Conservation (phyloP, 2,113 vertebrate species). For the Misgurnus anguillicaudatus region DNA sequence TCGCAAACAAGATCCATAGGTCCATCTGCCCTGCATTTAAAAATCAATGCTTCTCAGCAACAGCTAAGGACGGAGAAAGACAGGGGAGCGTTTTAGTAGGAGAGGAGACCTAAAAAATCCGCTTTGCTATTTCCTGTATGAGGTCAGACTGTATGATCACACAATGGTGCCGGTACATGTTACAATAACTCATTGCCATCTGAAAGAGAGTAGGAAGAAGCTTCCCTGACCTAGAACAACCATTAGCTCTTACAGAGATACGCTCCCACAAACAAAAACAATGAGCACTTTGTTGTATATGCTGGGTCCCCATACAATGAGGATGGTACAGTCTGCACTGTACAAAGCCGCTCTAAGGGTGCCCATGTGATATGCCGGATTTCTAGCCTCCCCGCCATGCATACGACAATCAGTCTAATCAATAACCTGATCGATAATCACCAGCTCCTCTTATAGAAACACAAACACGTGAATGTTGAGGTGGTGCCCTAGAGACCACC, state of each 20-base stretch:
- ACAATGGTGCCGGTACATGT: conserved; percentile 19
- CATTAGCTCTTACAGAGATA: conserved; percentile 3
- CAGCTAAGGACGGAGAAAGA: not conserved
- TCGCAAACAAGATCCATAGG: conserved; percentile 64
- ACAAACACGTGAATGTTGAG: not conserved
- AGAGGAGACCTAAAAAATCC: conserved; percentile 26
- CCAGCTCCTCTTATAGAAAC: conserved; percentile 16
- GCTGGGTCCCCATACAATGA: conserved; percentile 1
- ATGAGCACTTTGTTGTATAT: conserved; percentile 31
- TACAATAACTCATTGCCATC: conserved; percentile 24
- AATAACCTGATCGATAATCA: conserved; percentile 38
- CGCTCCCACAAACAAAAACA: conserved; percentile 27
- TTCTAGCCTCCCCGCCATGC: not conserved
- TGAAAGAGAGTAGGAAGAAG: conserved; percentile 24
- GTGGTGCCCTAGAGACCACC: not conserved
- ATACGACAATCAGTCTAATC: conserved; percentile 17
- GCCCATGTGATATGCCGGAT: not conserved
- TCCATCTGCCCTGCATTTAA: conserved; percentile 76
- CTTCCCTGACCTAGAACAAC: conserved; percentile 28
- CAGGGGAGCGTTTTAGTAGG: not conserved
- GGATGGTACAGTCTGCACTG: not conserved
- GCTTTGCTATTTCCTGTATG: conserved; percentile 18
- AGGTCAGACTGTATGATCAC: conserved; percentile 38
- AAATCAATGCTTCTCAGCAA: conserved; percentile 65
- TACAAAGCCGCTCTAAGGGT: not conserved